Evolutionary conservation across 2,888 invertebrate genomes (phyloP).

Genomic region (Torymus tubicola): DNA sequence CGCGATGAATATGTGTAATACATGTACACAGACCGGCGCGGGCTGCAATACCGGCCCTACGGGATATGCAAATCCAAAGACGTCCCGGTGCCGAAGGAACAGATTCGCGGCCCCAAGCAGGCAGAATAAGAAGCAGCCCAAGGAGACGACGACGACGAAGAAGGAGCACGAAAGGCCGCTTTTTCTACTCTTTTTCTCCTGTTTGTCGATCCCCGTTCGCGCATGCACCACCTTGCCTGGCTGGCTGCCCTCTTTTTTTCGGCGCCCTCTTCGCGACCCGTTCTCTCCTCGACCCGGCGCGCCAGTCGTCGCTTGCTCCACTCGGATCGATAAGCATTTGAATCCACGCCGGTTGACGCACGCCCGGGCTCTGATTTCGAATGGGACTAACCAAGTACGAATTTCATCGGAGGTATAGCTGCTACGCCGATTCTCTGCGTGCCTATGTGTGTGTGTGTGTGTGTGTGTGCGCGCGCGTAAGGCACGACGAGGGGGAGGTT

Average conservation of each 20-base stretch:
- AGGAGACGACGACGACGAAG: slow-evolving; percentile 37
- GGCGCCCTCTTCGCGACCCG: slow-evolving; percentile 9
- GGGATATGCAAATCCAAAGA: slow-evolving; percentile 72
- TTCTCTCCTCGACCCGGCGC: background rate
- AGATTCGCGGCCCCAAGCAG: no score
- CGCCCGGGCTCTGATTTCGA: slow-evolving; percentile 16
- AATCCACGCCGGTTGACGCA: slow-evolving; percentile 22
- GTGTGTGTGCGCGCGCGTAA: no score
- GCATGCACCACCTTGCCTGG: background rate
- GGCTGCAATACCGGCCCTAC: slow-evolving; percentile 71
- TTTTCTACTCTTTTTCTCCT: slow-evolving; percentile 23
- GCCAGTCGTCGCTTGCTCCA: background rate
- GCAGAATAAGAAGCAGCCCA: slow-evolving; percentile 21
- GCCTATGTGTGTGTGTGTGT: background rate
- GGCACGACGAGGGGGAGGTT: no score
- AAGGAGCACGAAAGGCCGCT: slow-evolving; percentile 10
- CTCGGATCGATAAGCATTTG: slow-evolving; percentile 39
- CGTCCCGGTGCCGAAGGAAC: slow-evolving; percentile 58
- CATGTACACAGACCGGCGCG: slow-evolving; percentile 32
- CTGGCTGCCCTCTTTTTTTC: slow-evolving; percentile 18
- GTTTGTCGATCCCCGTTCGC: background rate
- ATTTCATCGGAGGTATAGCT: slow-evolving; percentile 10
- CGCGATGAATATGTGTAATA: slow-evolving; percentile 15
- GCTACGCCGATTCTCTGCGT: background rate
- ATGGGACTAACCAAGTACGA: slow-evolving; percentile 25